A percentile compares a stretch with the other conserved stretches of the same genome.
phyloP scores from a whole-genome alignment of 2,888 invertebrate species.

The Drosophila prolongata region DNA sequence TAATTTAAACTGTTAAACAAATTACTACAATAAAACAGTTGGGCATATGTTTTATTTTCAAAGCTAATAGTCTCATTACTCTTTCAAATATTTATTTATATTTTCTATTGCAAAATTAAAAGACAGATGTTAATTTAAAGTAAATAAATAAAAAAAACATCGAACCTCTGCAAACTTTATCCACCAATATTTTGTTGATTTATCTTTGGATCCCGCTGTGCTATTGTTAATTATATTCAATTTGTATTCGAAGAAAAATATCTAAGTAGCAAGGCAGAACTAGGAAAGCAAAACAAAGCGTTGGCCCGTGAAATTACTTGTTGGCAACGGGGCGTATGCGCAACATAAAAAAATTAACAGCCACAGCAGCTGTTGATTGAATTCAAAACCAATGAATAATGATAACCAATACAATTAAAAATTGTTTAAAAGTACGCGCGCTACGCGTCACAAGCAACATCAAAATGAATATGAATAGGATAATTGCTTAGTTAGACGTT shows the following conservation, averaged over 20 bases:
- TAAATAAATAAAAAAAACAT: neutral
- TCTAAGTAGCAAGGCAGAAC: neutral
- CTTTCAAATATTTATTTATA: conserved; percentile 14
- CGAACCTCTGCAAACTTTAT: conserved; percentile 8
- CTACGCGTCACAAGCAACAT: neutral
- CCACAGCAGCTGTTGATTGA: conserved; percentile 60
- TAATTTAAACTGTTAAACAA: neutral
- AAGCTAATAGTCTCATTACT: neutral
- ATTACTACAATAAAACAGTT: conserved; percentile 4
- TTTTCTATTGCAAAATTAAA: conserved; percentile 7
- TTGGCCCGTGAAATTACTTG: conserved; percentile 33
- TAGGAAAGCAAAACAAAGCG: conserved; percentile 5
- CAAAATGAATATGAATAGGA: conserved; percentile 1
- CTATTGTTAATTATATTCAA: conserved; percentile 34
- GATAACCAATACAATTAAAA: conserved; percentile 47
- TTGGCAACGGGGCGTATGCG: conserved; percentile 41
- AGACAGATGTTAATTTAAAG: conserved; percentile 1
- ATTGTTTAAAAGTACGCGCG: conserved; percentile 32
- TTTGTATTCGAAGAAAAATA: conserved; percentile 25
- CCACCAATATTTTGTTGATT: neutral
- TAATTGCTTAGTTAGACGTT: too few relatives aligned
- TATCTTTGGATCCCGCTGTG: conserved; percentile 23
- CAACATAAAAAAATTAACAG: conserved; percentile 33
- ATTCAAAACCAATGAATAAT: conserved; percentile 39
- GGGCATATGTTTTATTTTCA: neutral